Evolutionary conservation across 2,888 invertebrate species (phyloP), one percentile per base, ranked within the genome.

Genomic region (Drosophila trichaetosa): DNA sequence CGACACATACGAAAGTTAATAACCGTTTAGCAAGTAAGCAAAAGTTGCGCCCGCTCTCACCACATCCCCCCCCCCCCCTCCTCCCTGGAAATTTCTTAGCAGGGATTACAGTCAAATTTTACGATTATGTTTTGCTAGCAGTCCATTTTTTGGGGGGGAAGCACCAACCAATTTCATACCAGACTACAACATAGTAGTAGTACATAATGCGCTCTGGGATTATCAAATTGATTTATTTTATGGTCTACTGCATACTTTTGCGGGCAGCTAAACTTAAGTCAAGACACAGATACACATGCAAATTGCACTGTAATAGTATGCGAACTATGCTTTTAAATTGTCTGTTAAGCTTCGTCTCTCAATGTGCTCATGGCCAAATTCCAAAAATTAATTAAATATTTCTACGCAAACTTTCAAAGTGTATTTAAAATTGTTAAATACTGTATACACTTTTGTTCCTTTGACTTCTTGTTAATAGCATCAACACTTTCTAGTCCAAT

Each of bases 1-100:
- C 76, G 76, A 79, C 87, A 89, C 82, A 82, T 89, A 79, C 71
- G 73, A 89, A 87, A 86, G 84, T 86, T 89, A 86, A 86, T 86
- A 87, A 87, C 84, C 85, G 85, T 89, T 86, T 86, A 84, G 88
- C 84, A 67, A 71, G 73, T 80, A 74, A 79, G 63, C 74, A 69
- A 76, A 76, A 78, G 73, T 76, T 69, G 40, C 76, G 34, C 52
- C 36, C 53, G 21, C 16, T 46, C 16, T 24, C 16, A n/a, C n/a
- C n/a, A n/a, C n/a, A n/a, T 24, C 13, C 0, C 4, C 2, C 18
- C 6, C 4, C 6, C n/a, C 0, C 7, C 31, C 31, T 2, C 31
- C 0, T 1, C n/a, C 1, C 18, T 18, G 27, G 38, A 68, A 76
- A 77, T 76, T 73, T 61, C 58, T 75, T 74, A 29, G 65, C 58